Evolutionary conservation across 1,140 invertebrate species (phyloP), one percentile per base, ranked within the genome.

Genomic region (Euwallacea fornicatus): DNA sequence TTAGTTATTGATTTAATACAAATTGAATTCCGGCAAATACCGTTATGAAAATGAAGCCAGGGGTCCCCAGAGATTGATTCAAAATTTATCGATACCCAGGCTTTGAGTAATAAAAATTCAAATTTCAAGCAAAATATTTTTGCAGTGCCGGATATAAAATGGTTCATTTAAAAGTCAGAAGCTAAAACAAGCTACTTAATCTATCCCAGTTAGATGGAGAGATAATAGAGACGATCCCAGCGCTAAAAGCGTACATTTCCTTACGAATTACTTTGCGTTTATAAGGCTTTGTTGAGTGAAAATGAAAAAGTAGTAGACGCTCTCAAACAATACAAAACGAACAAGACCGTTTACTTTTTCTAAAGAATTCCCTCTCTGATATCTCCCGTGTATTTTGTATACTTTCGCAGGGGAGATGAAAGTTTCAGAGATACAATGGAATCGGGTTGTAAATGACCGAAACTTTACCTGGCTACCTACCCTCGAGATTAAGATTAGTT

Each of bases 301-400:
- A 65, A 54, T 54, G 54, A 66, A 58, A 58, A 66, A 61, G 42
- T 42, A 61, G 65, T 41, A 54, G 46, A 42, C 44, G 55, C 65
- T 58, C 53, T 66, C 65, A 66, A 66, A 56, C 55, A 58, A 66
- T 56, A 54, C 16, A 66, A 66, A 66, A 66, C 8, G 54, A 66
- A 66, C 50, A 66, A 66, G 54, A 16, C 33, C 53, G 65, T 66
- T 44, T 58, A 58, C 65, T 43, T 66, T 56, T 66, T 66, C 53
- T 58, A 56, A 66, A 66, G 54, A 66, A 66, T 66, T 66, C 54
- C 10, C 59, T 42, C 55, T 44, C 54, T 10, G 65, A 66, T 66
- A 58, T 54, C 65, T 66, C 54, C 53, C 53, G 65, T 66, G 53
- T 58, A 66, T 66, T 66, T 66, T 66, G 65, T 66, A 66, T 58